Evolutionary conservation across 2,888 invertebrate genomes (phyloP).

Genomic region (Spicauda simplicius): DNA sequence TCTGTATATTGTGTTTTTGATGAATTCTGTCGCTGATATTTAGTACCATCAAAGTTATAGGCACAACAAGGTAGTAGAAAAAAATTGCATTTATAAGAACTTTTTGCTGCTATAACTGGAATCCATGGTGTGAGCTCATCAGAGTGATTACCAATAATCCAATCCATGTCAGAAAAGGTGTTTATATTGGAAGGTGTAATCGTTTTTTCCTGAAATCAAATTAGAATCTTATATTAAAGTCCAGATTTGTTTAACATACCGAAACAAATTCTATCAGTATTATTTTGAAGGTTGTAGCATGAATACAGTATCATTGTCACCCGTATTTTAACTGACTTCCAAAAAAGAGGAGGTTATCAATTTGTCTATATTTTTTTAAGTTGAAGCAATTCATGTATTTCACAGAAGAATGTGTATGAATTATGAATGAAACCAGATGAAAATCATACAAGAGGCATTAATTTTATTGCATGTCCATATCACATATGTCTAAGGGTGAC

Average conservation of each 20-base stretch:
- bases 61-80: constrained; percentile 98
- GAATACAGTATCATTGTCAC: too few species aligned
- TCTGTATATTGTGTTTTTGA: constrained; percentile 91
- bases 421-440: too few species aligned
- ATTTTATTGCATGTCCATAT: too few species aligned
- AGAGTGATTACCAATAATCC: constrained; percentile 99
- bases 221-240: too few species aligned
- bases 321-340: too few species aligned
- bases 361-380: too few species aligned
- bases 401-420: too few species aligned
- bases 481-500: too few species aligned
- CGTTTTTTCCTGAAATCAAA: constrained; percentile 83
- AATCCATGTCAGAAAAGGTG: constrained; percentile 90
- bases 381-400: too few species aligned
- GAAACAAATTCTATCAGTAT: neutral
- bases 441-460: too few species aligned
- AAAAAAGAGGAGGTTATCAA: too few species aligned
- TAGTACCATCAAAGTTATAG: constrained; percentile 94
- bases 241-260: neutral
- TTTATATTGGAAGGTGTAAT: constrained; percentile 88
- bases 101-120: constrained; percentile 94
- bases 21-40: constrained; percentile 90
- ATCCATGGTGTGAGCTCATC: constrained; percentile 99
- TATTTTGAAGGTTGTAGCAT: too few species aligned
- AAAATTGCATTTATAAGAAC: constrained; percentile 90